Evolutionary conservation across 2,113 vertebrate genomes (phyloP).

Genomic region (Campylomormyrus numenius): DNA sequence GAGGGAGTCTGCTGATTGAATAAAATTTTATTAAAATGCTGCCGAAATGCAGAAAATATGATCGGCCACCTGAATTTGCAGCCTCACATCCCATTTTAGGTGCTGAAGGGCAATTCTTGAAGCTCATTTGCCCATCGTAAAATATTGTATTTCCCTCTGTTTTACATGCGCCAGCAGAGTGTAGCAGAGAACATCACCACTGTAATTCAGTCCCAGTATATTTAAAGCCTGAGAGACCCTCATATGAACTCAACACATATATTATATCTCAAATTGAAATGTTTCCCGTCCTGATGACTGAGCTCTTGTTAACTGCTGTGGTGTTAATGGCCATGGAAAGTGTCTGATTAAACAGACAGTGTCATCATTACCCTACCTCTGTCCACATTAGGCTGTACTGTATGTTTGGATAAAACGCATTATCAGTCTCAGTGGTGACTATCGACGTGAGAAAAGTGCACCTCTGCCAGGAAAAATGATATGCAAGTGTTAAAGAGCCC

Average conservation of each 20-base stretch:
- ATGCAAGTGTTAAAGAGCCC: background rate
- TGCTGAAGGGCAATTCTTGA: background rate
- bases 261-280: constrained; percentile 35
- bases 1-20: background rate
- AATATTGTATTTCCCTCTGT: background rate
- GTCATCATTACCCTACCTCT: background rate
- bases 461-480: background rate
- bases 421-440: background rate
- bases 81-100: background rate
- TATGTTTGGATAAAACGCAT: background rate
- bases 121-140: background rate
- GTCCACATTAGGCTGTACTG: background rate
- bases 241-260: constrained; percentile 30
- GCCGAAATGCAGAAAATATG: background rate
- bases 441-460: background rate
- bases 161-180: background rate
- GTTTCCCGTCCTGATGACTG: constrained; percentile 7
- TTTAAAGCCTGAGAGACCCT: constrained; percentile 9
- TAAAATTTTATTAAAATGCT: background rate
- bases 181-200: background rate
- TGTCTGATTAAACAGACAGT: background rate
- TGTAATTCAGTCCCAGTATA: constrained; percentile 17
- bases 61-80: background rate
- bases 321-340: background rate
- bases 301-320: background rate